Percentiles rank a stretch among this genome's conserved stretches.
phyloP scores from a whole-genome alignment of 1,140 invertebrate species.

The Drosophila bocqueti region DNA sequence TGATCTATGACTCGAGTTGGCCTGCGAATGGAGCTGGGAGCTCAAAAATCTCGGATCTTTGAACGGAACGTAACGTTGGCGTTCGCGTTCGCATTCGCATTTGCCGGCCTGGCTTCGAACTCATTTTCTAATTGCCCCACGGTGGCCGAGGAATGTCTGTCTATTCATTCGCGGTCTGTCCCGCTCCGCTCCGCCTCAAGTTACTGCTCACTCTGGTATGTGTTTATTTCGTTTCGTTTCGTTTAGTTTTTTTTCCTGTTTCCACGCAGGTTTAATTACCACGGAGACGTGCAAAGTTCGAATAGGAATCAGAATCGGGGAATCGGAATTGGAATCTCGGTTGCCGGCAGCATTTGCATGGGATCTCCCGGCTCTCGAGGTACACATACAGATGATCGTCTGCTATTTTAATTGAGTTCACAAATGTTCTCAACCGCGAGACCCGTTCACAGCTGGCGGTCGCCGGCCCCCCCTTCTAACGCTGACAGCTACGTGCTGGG shows the following conservation, averaged over 20 bases:
- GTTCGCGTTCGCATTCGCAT: conserved; percentile 24
- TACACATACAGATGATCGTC: conserved; percentile 51
- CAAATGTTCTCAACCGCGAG: conserved; percentile 62
- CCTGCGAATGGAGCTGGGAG: conserved; percentile 33
- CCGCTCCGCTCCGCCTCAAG: conserved; percentile 1
- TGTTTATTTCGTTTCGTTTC: conserved; percentile 38
- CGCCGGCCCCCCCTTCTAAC: conserved; percentile 26
- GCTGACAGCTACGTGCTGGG: conserved; percentile 77
- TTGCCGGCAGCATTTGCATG: conserved; percentile 59
- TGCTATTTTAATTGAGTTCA: conserved; percentile 83
- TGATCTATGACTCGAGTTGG: conserved; percentile 74
- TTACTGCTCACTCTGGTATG: conserved; percentile 48
- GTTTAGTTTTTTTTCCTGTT: conserved; percentile 22
- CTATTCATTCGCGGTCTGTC: conserved; percentile 65
- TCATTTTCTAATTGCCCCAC: conserved; percentile 82
- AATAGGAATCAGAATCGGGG: conserved; percentile 41
- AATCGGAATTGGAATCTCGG: conserved; percentile 58
- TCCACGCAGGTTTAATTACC: conserved; percentile 75
- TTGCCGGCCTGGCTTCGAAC: conserved; percentile 59
- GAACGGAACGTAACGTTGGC: conserved; percentile 41
- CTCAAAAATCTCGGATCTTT: conserved; percentile 24
- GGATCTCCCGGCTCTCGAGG: conserved; percentile 9
- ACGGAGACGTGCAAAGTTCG: conserved; percentile 50
- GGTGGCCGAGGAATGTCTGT: conserved; percentile 73
- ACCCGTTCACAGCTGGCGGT: conserved; percentile 58